Base-by-base conservation (phyloP, 2,888 invertebrate species). In the Arctia plantaginis region DNA sequence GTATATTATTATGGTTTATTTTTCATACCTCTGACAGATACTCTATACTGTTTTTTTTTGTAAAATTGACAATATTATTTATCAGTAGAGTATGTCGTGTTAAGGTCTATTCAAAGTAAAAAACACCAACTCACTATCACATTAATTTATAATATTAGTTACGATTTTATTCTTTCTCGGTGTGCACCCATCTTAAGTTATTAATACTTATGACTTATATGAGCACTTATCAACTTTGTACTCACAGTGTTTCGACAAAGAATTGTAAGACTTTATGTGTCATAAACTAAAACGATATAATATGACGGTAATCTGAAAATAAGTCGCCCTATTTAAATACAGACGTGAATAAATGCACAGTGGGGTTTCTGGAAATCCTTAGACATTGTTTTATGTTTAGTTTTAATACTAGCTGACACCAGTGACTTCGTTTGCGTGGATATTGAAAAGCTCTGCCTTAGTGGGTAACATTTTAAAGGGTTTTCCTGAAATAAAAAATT, bases 171-270 rank as follows among this genome's bases (percentile, higher is more conserved):
- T 23, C 33, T 33, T 23, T 2, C 35, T 71, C 62, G 73, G 69
- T 79, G 74, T 77, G 27, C 67, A 59, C 35, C 39, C 66, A 66
- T 15, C 84, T n/a, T 76, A 80, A 75, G 59, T 69, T 77, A 78
- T 80, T 77, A 74, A 66, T 55, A 75, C 62, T 77, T 78, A 77
- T 78, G 74, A 79, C 44, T 76, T 84, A 83, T 69, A 51, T 41
- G 23, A 51, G 72, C 72, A 80, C 72, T 78, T 81, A 75, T 74
- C 72, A 76, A 82, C 81, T 76, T 75, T 77, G 85, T 82, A 69
- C 71, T 67, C 51, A 80, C 80, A 82, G 76, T 79, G 82, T 69
- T 69, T 18, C 66, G 30, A 74, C 72, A 69, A 65, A 59, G 67
- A 68, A 74, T 62, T 27, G 39, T 66, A 73, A 66, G 51, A 30